Base-by-base conservation (phyloP, 2,797 vertebrate genomes). In the Gastrophryne carolinensis region DNA sequence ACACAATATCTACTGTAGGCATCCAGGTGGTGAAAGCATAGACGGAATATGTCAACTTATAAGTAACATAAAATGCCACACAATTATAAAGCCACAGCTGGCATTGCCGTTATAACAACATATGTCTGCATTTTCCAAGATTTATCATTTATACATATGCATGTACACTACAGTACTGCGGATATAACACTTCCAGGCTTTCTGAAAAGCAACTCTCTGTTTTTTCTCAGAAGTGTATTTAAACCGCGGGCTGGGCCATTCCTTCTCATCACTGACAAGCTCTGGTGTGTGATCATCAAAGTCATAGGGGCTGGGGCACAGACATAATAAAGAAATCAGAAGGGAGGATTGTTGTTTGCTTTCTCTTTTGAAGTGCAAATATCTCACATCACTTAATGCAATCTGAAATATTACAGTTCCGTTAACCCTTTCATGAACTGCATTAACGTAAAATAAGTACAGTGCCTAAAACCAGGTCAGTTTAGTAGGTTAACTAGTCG, bases 321-420 rank as follows among this genome's bases (percentile, higher is more conserved):
- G 71, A 73, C 71, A 73, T 65, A 73, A 64, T 64, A 73, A 73
- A 39, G 61, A 56, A 56, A 41, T 69, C 66, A 56, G 58, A 39
- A 53, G 61, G 61, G 61, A 56, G 60, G 37, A 56, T 73, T 73
- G 71, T 73, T 73, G 35, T 65, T 44, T 73, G 60, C 66, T 56
- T 65, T 73, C 56, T 30, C 61, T 65, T 73, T 73, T 63, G 58
- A 73, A 64, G 71, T 73, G 60, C 61, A 73, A 64, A 73, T 73
- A 54, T 73, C 71, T 73, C 49, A 56, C 21, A 64, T 73, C 41
- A 72, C 70, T 72, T 72, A 37, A 72, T 72, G 71, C 71, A 64
- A 64, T 64, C 35, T 17, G 70, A 64, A 50, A 52, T 62, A 50
- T 61, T 72, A 61, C 69, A 34, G 52, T 69, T 52, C 21, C 23